These are phyloP conservation scores for Cheilosia vulpina DNA, from an alignment of 2,888 invertebrate species.

Conservation along the genomic window DNA sequence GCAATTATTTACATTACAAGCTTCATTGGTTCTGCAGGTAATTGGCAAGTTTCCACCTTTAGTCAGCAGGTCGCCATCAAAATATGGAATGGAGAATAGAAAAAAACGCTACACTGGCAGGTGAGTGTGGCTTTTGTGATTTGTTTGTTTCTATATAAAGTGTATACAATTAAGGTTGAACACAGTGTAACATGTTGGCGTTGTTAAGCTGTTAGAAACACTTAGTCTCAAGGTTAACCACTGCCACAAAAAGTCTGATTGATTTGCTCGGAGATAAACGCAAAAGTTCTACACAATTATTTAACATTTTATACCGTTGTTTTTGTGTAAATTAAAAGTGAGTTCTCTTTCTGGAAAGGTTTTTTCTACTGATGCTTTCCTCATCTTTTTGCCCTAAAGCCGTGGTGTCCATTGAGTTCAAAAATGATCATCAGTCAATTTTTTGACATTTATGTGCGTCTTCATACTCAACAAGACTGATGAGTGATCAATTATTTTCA, in stretches of 20 bases:
- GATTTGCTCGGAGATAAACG: conserved; percentile 39
- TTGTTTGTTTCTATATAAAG: neutral
- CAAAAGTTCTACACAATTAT: conserved; percentile 9
- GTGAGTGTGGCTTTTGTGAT: conserved; percentile 10
- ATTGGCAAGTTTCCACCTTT: conserved; percentile 36
- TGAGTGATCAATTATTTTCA: too few relatives aligned
- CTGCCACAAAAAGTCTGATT: conserved; percentile 29
- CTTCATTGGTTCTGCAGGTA: conserved; percentile 62
- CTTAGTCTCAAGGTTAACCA: conserved; percentile 57
- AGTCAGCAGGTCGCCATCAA: conserved; percentile 13
- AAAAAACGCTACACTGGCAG: conserved; percentile 14
- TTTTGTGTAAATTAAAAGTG: neutral
- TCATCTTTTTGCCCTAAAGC: too few relatives aligned
- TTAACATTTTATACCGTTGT: neutral
- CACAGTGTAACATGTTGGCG: conserved; percentile 50
- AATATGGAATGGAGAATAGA: conserved; percentile 24
- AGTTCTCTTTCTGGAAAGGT: too few relatives aligned
- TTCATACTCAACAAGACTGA: too few relatives aligned
- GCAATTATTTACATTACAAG: conserved; percentile 64
- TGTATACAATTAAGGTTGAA: conserved; percentile 19
- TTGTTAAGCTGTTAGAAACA: conserved; percentile 47
- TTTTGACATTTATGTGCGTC: too few relatives aligned
- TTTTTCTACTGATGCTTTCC: too few relatives aligned
- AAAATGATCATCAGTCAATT: too few relatives aligned
- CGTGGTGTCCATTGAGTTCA: too few relatives aligned